phyloP scores from a whole-genome alignment of 2,113 vertebrate species.

The Pteruthius melanotis region DNA sequence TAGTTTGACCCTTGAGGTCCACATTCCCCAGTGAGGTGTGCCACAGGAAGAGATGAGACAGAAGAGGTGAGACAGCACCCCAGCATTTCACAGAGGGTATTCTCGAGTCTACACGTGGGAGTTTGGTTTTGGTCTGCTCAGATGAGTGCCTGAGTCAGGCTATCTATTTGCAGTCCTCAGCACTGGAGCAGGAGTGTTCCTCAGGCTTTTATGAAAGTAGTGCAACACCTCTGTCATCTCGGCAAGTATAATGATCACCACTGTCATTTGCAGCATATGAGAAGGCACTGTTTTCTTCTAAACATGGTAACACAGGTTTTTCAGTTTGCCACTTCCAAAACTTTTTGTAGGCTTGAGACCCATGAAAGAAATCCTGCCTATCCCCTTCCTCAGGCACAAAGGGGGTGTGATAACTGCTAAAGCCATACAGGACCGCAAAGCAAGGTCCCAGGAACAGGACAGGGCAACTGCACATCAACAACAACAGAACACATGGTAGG shows the following conservation, averaged over 20 bases:
- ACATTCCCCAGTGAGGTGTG: neutral
- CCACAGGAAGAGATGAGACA: neutral
- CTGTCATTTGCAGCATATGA: neutral
- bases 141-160: neutral
- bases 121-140: neutral
- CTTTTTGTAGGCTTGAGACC: neutral
- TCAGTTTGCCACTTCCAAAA: neutral
- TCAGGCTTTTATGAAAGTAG: neutral
- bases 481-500: fast-evolving
- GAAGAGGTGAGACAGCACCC: neutral
- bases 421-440: neutral
- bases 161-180: neutral
- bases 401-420: neutral
- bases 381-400: neutral
- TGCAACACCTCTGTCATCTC: neutral
- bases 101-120: fast-evolving
- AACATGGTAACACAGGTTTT: neutral
- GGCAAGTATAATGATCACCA: neutral
- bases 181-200: neutral
- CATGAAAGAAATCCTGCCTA: neutral
- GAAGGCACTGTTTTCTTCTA: neutral
- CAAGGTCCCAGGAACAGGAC: neutral
- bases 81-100: neutral
- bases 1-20: neutral
- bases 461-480: neutral